Base-by-base conservation (phyloP, 2,888 invertebrate species). In the Acleris literana region DNA sequence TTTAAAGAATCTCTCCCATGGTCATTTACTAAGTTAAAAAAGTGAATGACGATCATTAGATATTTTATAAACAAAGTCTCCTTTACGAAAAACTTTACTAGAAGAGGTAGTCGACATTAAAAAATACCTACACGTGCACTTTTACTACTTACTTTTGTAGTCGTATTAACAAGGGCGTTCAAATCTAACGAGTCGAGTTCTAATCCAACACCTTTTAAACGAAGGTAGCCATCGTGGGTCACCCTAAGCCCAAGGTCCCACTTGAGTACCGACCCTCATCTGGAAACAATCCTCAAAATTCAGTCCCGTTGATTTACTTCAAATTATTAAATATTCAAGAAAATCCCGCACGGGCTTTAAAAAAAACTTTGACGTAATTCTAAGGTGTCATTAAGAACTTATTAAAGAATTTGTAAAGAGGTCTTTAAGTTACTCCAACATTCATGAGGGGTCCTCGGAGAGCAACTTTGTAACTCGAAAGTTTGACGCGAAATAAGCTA, bases 341-440 rank as follows among this genome's bases (percentile, higher is more conserved):
- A 78, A 73, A 78, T 77, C 18, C 64, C 20, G 46, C 68, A 65
- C 58, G 59, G 70, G 74, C 73, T 73, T 72, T 76, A 74, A 78
- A 76, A 71, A 60, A 62, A 57, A 61, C 56, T 46, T 57, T 6
- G 25, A 29, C 18, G 57, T 57, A 57, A 53, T 63, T 67, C 54
- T 49, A 56, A 69, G 63, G 70, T 72, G 73, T 71, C 73, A 74
- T 77, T 77, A 71, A 68, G 72, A 81, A 82, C 76, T 80, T 82
- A 78, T 82, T 81, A 79, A 73, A 80, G 77, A 84, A 82, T 83
- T 82, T 81, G 75, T 75, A 71, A 80, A 76, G 75, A 80, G 76
- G 71, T 73, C 68, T 73, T 70, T 70, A 74, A 77, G 72, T 80
- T 81, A 77, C 79, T 81, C 74, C 75, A 76, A 80, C 71, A 81